These are phyloP conservation scores for Zosterops pallidus DNA, from an alignment of 2,113 vertebrate species.

Conservation along the genomic window DNA sequence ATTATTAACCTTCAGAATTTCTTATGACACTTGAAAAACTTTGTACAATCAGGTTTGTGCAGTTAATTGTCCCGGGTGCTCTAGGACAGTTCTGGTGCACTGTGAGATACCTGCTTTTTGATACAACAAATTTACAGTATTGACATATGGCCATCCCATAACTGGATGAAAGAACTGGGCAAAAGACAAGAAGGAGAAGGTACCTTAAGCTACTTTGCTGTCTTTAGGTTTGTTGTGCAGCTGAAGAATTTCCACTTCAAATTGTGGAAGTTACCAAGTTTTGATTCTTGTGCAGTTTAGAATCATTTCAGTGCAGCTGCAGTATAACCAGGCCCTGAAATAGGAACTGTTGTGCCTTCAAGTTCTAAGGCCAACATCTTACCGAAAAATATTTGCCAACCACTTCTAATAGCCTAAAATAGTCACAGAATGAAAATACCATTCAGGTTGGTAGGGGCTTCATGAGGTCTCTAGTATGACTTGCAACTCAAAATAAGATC, in stretches of 20 bases:
- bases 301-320: not conserved
- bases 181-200: not conserved
- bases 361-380: not conserved
- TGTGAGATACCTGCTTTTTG: not conserved
- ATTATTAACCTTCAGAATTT: not conserved
- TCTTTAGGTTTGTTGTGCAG: not conserved
- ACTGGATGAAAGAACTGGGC: not conserved
- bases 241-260: not conserved
- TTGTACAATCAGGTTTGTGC: not conserved
- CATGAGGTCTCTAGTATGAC: not conserved
- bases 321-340: not conserved
- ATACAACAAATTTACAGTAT: not conserved
- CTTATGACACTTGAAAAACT: not conserved
- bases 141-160: not conserved
- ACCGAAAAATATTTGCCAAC: not conserved
- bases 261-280: not conserved
- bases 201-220: not conserved
- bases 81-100: not conserved
- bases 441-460: not conserved
- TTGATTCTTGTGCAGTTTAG: not conserved
- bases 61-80: not conserved
- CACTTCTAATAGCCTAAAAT: not conserved
- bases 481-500: not conserved
- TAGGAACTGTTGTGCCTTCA: not conserved
- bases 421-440: not conserved